A percentile compares a stretch with the other conserved stretches of the same genome.
Conservation (phyloP, 92 coral and sea anemone species). For the Virgularia gustaviana region DNA sequence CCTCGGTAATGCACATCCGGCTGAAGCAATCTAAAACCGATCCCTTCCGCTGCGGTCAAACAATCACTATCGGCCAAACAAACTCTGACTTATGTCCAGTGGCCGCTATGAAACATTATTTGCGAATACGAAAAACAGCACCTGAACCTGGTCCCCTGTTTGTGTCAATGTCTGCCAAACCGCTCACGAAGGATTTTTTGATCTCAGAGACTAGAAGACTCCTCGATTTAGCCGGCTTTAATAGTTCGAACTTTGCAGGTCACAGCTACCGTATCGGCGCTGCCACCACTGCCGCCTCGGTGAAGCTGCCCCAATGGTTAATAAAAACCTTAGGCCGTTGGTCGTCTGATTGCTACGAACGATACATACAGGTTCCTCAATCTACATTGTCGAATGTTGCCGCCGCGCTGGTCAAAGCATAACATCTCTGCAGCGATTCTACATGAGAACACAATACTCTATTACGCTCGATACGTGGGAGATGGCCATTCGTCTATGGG, state of each 20-base stretch:
- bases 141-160: constrained; percentile 53
- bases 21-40: constrained; percentile 44
- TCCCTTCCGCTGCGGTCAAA: constrained; percentile 52
- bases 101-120: constrained; percentile 36
- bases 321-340: constrained; percentile 40
- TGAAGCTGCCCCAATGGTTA: constrained; percentile 43
- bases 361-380: constrained; percentile 31
- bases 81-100: constrained; percentile 43
- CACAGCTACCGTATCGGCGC: constrained; percentile 65
- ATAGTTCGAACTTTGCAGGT: constrained; percentile 41
- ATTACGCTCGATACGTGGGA: too few species aligned
- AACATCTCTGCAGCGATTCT: too few species aligned
- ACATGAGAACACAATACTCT: too few species aligned
- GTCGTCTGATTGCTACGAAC: constrained; percentile 50
- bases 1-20: constrained; percentile 14
- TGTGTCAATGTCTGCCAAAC: constrained; percentile 30
- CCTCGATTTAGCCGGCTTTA: constrained; percentile 34
- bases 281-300: constrained; percentile 55
- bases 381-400: constrained; percentile 24
- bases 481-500: constrained; percentile 47
- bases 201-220: constrained; percentile 36
- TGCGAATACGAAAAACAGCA: constrained; percentile 9
- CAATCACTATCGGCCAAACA: constrained; percentile 42
- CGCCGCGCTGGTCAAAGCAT: background rate
- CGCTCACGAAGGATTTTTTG: constrained; percentile 42